Base-by-base conservation (phyloP, 2,113 vertebrate genomes). In the Synchiropus splendidus region DNA sequence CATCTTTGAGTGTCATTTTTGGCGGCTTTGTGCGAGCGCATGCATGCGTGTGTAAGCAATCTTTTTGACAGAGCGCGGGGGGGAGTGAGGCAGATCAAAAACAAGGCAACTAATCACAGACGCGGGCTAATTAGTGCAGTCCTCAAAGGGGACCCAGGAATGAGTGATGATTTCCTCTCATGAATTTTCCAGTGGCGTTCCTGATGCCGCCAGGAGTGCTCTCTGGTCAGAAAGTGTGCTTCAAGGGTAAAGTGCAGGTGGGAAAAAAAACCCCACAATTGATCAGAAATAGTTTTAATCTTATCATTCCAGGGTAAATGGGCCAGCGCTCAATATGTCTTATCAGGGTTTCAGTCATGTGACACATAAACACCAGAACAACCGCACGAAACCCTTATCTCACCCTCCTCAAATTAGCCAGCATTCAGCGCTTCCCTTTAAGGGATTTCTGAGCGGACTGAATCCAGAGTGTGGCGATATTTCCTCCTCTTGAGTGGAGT, bases 31-130 rank as follows among this genome's bases (percentile, higher is more conserved):
- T 8, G 36, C 44, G 54, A 52, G 45, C 21, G 53, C 43, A 33
- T 42, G 40, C 36, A 2, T 42, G 27, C 42, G 58, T 54, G 59
- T 36, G 34, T 40, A 76, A 61, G 50, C 76, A 68, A 72, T 51
- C 32, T 64, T 64, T 59, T 54, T 38, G 16, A 75, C 59, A 54
- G 69, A 61, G 58, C 46, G 66, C 40, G 50, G 63, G 60, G n/a
- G 54, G 45, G 54, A 63, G 56, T 35, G 68, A 39, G 55, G 65
- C 67, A 78, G 70, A 79, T 82, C 80, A 83, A 79, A 80, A 70
- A 64, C 76, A 53, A 73, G 64, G 65, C 59, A 60, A 50, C 72
- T 81, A 79, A 83, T 79, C 74, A 82, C 75, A 80, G 77, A 78
- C 70, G 63, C 57, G 10, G 49, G 62, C 80, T 81, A 83, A 83